A percentile compares a stretch with the other conserved stretches of the same genome.
phyloP scores from a whole-genome alignment of 1,140 invertebrate species.

The Nymphalis io region DNA sequence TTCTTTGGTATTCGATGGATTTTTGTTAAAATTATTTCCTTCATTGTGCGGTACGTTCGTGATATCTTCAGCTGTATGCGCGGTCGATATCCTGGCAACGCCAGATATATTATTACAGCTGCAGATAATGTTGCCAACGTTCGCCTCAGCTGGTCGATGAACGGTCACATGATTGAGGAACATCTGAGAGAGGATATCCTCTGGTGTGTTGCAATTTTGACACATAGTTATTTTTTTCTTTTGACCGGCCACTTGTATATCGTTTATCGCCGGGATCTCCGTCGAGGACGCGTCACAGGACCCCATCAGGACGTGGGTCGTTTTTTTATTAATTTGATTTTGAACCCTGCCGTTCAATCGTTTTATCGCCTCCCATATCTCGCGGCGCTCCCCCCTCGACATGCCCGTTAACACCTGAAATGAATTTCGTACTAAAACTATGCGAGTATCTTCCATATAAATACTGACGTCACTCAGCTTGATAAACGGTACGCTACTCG shows the following conservation, averaged over 20 bases:
- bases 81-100: not conserved
- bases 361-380: conserved; percentile 38
- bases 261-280: conserved; percentile 1
- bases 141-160: conserved; percentile 2
- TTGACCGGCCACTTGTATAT: not conserved
- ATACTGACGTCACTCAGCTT: no score
- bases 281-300: conserved; percentile 39
- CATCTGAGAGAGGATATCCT: conserved; percentile 28
- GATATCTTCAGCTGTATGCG: not conserved
- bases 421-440: no score
- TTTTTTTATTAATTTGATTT: conserved; percentile 47
- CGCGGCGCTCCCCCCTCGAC: conserved; percentile 47
- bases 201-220: conserved; percentile 38
- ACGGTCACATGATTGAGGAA: conserved; percentile 34
- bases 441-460: no score
- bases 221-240: conserved; percentile 25
- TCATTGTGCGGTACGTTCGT: not conserved
- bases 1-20: no score
- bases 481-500: no score
- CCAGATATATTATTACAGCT: conserved; percentile 26
- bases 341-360: conserved; percentile 52
- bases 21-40: not conserved
- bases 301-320: conserved; percentile 63
- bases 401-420: conserved; percentile 67
- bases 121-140: conserved; percentile 11